Percentiles rank a stretch among this genome's conserved stretches.
phyloP scores from a whole-genome alignment of 2,888 invertebrate species.

The Xestoiulus laeticollis region DNA sequence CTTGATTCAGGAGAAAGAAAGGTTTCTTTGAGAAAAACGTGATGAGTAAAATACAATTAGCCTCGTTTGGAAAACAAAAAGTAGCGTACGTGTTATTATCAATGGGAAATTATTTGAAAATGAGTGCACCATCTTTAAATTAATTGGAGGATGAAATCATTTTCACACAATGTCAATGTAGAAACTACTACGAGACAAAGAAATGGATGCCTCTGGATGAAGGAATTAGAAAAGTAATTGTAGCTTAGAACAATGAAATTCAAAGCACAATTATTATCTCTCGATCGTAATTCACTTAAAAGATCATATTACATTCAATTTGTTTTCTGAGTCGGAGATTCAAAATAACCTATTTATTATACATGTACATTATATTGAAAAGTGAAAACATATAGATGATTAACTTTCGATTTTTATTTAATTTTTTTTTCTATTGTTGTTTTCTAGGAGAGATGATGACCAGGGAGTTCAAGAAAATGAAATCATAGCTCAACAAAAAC shows the following conservation, averaged over 20 bases:
- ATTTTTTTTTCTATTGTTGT: not conserved
- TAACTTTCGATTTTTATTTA: not conserved
- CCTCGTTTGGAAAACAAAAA: not conserved
- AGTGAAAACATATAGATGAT: not conserved
- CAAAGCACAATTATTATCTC: constrained; percentile 11
- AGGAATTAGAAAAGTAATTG: not conserved
- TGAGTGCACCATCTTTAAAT: not conserved
- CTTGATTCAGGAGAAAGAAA: not conserved
- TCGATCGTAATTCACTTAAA: constrained; percentile 14
- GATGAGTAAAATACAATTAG: not conserved
- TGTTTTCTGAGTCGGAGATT: not conserved
- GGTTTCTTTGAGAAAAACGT: not conserved
- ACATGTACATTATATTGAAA: not conserved
- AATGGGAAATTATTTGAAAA: constrained; percentile 7
- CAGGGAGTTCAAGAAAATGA: constrained; percentile 7
- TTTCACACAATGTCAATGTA: constrained; percentile 3
- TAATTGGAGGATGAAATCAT: constrained; percentile 9
- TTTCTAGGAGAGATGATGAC: not conserved
- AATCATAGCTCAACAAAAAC: constrained; percentile 25
- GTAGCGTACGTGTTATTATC: not conserved
- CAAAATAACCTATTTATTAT: not conserved
- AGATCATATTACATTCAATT: not conserved
- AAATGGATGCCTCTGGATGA: not conserved
- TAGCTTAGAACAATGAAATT: constrained; percentile 8
- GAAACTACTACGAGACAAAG: not conserved